These are phyloP conservation scores for Arctia plantaginis DNA, from an alignment of 2,888 invertebrate genomes.

Conservation along the genomic window DNA sequence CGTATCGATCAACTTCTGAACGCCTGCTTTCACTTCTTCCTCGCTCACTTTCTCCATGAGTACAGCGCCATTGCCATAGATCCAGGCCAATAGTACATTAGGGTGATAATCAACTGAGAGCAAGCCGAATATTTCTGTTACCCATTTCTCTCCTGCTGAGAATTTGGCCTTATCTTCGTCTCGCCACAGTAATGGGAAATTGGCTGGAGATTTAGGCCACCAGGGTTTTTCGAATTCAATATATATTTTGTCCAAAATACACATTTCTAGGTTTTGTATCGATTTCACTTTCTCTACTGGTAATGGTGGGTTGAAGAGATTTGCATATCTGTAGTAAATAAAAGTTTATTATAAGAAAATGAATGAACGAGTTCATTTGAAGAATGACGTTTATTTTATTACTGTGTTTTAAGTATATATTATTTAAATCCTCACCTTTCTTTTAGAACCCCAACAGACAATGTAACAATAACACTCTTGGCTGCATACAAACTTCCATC, in stretches of 20 bases:
- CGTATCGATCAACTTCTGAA: slow-evolving; percentile 84
- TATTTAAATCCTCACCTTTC: slow-evolving; percentile 65
- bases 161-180: slow-evolving; percentile 83
- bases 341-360: background rate
- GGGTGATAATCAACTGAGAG: slow-evolving; percentile 87
- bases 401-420: background rate
- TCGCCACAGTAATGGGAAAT: slow-evolving; percentile 86
- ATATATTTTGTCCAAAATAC: slow-evolving; percentile 90
- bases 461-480: slow-evolving; percentile 89
- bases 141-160: slow-evolving; percentile 83
- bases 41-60: slow-evolving; percentile 87
- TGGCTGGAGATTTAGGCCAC: slow-evolving; percentile 85
- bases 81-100: slow-evolving; percentile 88
- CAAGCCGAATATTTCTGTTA: slow-evolving; percentile 87
- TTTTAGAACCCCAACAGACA: slow-evolving; percentile 90
- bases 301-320: slow-evolving; percentile 87
- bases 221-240: slow-evolving; percentile 89
- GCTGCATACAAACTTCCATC: slow-evolving; percentile 86
- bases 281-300: slow-evolving; percentile 84
- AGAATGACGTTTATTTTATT: background rate
- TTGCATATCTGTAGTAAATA: slow-evolving; percentile 66
- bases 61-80: slow-evolving; percentile 88
- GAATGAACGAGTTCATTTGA: background rate
- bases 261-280: slow-evolving; percentile 88
- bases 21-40: slow-evolving; percentile 82